phyloP scores from a whole-genome alignment of 2,888 invertebrate genomes.

The Oasisia sp. region DNA sequence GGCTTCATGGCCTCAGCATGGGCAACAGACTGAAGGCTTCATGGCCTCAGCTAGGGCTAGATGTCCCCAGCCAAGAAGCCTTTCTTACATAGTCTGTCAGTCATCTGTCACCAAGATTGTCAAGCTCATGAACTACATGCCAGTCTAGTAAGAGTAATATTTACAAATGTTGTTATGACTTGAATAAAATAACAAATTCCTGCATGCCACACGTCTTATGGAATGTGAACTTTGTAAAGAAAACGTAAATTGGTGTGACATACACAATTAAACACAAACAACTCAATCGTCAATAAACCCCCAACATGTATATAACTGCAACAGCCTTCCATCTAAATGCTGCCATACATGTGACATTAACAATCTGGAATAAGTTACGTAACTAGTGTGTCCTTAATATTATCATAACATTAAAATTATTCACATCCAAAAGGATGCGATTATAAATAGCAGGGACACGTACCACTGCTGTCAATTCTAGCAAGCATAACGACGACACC shows the following conservation, averaged over 20 bases:
- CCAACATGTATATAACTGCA: neutral
- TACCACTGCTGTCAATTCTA: neutral
- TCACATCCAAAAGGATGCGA: neutral
- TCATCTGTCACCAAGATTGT: neutral
- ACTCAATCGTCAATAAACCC: neutral
- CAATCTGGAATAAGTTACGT: neutral
- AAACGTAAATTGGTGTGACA: neutral
- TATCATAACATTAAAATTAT: neutral
- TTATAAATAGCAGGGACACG: neutral
- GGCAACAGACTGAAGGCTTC: neutral
- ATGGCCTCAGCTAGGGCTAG: neutral
- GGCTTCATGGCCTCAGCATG: neutral
- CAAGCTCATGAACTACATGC: neutral
- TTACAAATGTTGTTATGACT: neutral
- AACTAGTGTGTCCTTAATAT: neutral
- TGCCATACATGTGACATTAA: neutral
- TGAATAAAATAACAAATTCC: neutral
- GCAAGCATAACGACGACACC: neutral
- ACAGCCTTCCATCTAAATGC: neutral
- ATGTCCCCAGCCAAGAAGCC: neutral
- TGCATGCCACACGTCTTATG: neutral
- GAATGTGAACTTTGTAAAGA: slow-evolving; percentile 5
- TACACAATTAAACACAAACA: neutral
- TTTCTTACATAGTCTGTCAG: neutral
- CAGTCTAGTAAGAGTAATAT: neutral